Evolutionary conservation across 2,888 invertebrate species (phyloP).

Genomic region (Piscicola geometra): DNA sequence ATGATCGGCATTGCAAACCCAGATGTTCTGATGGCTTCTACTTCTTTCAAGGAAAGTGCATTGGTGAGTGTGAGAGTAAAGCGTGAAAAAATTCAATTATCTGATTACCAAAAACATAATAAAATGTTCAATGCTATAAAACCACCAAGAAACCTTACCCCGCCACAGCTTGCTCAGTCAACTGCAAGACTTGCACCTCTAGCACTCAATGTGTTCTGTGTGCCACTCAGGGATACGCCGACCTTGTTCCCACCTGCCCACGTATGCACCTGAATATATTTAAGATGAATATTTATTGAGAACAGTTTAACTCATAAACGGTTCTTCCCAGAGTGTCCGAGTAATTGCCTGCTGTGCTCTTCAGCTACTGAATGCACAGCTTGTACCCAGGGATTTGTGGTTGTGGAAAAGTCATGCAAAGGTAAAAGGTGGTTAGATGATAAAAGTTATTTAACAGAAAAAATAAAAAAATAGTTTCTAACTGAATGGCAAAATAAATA

Average conservation of each 20-base stretch:
- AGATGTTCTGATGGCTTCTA: constrained; percentile 26
- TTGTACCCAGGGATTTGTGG: constrained; percentile 21
- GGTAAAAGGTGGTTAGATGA: no score
- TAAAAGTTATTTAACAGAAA: no score
- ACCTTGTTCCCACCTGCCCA: constrained; percentile 7
- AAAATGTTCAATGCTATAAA: no score
- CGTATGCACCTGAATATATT: no score
- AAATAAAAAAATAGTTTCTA: no score
- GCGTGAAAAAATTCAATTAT: no score
- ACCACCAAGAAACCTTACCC: no score
- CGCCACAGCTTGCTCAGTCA: neutral
- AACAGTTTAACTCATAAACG: neutral
- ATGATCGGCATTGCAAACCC: no score
- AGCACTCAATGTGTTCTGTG: constrained; percentile 16
- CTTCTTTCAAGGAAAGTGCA: constrained; percentile 11
- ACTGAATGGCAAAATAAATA: no score
- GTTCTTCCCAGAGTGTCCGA: constrained; percentile 33
- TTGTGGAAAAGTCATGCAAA: constrained; percentile 20
- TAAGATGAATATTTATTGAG: no score
- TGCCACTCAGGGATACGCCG: constrained; percentile 27
- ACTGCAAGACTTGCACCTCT: constrained; percentile 27
- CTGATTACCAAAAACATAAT: no score
- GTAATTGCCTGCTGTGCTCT: constrained; percentile 22
- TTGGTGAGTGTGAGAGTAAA: constrained; percentile 23
- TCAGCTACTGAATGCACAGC: constrained; percentile 9